Conservation (phyloP, 2,113 vertebrate genomes). For the Pholis gunnellus region DNA sequence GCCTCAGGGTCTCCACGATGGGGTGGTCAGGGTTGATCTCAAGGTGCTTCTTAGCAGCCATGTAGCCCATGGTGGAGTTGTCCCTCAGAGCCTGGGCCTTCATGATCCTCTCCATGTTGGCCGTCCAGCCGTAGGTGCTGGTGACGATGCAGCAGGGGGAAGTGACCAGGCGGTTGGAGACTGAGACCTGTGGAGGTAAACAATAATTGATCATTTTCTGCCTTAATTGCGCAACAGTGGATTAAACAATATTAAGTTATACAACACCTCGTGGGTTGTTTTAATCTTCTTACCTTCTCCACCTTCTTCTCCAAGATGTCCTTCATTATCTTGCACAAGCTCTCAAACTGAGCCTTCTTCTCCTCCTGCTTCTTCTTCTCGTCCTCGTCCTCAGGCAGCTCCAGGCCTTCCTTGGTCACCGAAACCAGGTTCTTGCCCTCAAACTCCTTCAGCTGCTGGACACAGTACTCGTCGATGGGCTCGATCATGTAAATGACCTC, state of each 20-base stretch:
- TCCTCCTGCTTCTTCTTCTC: slow-evolving; percentile 88
- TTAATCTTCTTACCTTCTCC: slow-evolving; percentile 80
- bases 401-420: slow-evolving; percentile 87
- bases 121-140: slow-evolving; percentile 88
- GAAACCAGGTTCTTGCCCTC: slow-evolving; percentile 87
- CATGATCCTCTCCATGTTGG: slow-evolving; percentile 90
- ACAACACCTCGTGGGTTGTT: neutral
- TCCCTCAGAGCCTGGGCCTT: slow-evolving; percentile 87
- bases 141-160: slow-evolving; percentile 89
- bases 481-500: slow-evolving; percentile 89
- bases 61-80: slow-evolving; percentile 89
- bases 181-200: slow-evolving; percentile 76
- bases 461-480: slow-evolving; percentile 88
- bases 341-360: slow-evolving; percentile 82
- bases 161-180: slow-evolving; percentile 86
- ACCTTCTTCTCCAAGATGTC: slow-evolving; percentile 89
- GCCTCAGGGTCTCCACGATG: slow-evolving; percentile 84
- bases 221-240: no score
- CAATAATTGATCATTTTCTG: neutral
- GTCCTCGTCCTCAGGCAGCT: slow-evolving; percentile 86
- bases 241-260: neutral
- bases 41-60: slow-evolving; percentile 88
- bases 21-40: slow-evolving; percentile 87
- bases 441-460: slow-evolving; percentile 89
- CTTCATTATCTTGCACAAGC: slow-evolving; percentile 88